phyloP scores from a whole-genome alignment of 2,113 vertebrate genomes.

The Vireo altiloquus region DNA sequence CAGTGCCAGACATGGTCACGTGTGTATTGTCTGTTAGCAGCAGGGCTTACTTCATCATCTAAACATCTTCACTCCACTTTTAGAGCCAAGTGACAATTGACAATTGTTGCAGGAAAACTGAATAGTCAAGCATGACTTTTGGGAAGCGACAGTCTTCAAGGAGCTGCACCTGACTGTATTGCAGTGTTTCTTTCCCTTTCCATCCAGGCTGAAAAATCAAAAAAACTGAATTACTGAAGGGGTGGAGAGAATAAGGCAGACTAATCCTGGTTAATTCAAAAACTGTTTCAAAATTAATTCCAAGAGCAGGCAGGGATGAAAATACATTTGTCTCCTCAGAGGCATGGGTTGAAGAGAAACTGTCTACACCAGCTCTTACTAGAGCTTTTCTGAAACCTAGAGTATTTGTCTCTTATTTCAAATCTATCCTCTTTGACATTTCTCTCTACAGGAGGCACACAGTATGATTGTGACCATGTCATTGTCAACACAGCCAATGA shows the following conservation, averaged over 20 bases:
- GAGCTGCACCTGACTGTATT: neutral
- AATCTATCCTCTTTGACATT: neutral
- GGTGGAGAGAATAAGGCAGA: neutral
- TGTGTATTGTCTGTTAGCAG: neutral
- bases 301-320: neutral
- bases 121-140: neutral
- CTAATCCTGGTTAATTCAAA: neutral
- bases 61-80: neutral
- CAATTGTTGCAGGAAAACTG: neutral
- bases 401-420: neutral
- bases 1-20: neutral
- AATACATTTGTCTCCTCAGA: neutral
- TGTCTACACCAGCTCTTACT: neutral
- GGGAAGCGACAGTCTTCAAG: neutral
- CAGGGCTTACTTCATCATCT: neutral
- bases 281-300: neutral
- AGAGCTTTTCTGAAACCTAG: neutral
- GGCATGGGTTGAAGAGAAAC: neutral
- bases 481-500: slow-evolving; percentile 82
- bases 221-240: neutral
- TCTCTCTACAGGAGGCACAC: slow-evolving; percentile 80
- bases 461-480: slow-evolving; percentile 88
- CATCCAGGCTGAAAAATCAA: neutral
- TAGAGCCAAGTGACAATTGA: neutral
- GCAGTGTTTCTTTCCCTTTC: neutral